Evolutionary conservation across 2,797 vertebrate genomes (phyloP).

Genomic region (Crenuchus spilurus): DNA sequence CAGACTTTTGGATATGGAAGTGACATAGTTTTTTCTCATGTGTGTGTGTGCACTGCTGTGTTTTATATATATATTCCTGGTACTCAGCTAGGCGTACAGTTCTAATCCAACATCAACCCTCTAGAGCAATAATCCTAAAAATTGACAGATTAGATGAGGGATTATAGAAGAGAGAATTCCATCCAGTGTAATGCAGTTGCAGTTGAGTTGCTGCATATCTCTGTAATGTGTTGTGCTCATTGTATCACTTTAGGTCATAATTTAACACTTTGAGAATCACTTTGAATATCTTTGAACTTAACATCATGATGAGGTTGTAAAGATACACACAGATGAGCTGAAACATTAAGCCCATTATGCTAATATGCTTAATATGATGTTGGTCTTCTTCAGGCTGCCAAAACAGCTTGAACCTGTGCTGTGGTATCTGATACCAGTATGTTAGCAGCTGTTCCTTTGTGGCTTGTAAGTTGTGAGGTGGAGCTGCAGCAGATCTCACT

Average conservation of each 20-base stretch:
- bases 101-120: background rate
- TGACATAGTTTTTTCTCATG: background rate
- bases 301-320: no score
- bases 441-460: no score
- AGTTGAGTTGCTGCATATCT: background rate
- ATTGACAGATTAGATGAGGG: slow-evolving; percentile 8
- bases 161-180: background rate
- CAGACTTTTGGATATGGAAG: background rate
- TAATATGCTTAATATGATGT: no score
- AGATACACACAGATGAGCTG: no score
- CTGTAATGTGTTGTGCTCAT: background rate
- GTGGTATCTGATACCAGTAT: no score
- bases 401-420: no score
- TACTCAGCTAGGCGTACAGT: background rate
- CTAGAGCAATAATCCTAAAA: background rate
- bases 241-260: background rate
- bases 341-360: no score
- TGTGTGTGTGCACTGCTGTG: background rate
- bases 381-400: no score
- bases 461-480: no score
- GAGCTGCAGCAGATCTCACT: no score
- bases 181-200: background rate
- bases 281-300: no score
- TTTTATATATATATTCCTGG: background rate
- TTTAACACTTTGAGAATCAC: no score